Conservation (phyloP, 2,797 vertebrate genomes). For the Squalus acanthias region DNA sequence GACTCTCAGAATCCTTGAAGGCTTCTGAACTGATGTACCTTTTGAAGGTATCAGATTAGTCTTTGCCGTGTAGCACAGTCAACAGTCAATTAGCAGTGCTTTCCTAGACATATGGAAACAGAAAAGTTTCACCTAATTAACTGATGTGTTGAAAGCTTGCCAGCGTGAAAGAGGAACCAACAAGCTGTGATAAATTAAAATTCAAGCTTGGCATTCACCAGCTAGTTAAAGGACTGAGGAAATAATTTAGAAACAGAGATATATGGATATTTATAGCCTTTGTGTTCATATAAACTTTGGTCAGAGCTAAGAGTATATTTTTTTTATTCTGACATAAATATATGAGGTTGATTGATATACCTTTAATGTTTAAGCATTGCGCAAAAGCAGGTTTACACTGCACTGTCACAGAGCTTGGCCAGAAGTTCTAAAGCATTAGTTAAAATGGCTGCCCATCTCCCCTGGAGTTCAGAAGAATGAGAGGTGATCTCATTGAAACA, state of each 20-base stretch:
- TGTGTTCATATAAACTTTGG: neutral
- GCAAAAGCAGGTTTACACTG: neutral
- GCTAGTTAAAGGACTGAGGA: neutral
- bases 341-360: neutral
- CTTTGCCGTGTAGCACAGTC: neutral
- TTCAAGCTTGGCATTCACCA: slow-evolving; percentile 16
- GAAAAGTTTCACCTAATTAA: neutral
- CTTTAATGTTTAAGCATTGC: neutral
- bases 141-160: slow-evolving; percentile 20
- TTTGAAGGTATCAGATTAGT: neutral
- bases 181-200: slow-evolving; percentile 21
- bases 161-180: slow-evolving; percentile 7
- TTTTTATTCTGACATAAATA: neutral
- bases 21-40: neutral
- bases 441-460: too few species aligned
- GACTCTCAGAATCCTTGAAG: neutral
- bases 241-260: neutral
- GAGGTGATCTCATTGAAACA: too few species aligned
- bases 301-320: neutral
- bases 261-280: neutral
- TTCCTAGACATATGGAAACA: neutral
- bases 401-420: neutral
- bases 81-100: slow-evolving; percentile 20
- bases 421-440: neutral
- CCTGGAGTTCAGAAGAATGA: neutral